phyloP scores from a whole-genome alignment of 2,888 invertebrate genomes.

The Helobdella robusta region DNA sequence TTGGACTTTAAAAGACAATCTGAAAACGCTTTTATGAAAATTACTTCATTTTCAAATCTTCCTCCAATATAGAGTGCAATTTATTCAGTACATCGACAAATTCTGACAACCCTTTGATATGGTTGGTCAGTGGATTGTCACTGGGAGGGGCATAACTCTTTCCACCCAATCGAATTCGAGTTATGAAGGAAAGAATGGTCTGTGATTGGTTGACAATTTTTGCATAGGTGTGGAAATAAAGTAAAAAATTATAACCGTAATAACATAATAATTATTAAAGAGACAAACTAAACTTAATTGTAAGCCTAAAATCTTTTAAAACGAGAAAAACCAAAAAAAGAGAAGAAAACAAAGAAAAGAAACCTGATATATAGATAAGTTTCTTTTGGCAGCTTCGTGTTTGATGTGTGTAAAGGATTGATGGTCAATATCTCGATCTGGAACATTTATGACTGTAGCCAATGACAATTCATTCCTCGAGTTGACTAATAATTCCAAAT shows the following conservation, averaged over 20 bases:
- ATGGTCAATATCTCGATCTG: constrained; percentile 45
- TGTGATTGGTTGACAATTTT: no score
- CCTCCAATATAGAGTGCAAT: constrained; percentile 46
- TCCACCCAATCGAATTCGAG: constrained; percentile 45
- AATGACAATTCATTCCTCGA: constrained; percentile 45
- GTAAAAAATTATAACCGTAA: no score
- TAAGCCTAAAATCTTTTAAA: no score
- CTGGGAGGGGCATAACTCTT: constrained; percentile 45
- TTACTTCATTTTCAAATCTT: constrained; percentile 40
- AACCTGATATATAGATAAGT: constrained; percentile 48
- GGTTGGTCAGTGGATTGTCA: constrained; percentile 38
- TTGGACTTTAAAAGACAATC: no score
- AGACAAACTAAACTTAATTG: no score
- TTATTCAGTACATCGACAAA: constrained; percentile 45
- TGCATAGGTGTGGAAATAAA: no score
- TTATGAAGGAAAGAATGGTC: constrained; percentile 45
- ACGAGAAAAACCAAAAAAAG: no score
- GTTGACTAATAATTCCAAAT: constrained; percentile 46
- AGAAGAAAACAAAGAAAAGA: neutral
- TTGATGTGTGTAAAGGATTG: constrained; percentile 47
- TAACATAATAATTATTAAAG: no score
- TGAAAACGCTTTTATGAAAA: neutral
- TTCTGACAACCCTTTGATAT: constrained; percentile 44
- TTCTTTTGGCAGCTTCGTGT: constrained; percentile 38
- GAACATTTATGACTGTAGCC: constrained; percentile 45